phyloP scores from a whole-genome alignment of 2,888 invertebrate species.

The Tortricodes alternella region DNA sequence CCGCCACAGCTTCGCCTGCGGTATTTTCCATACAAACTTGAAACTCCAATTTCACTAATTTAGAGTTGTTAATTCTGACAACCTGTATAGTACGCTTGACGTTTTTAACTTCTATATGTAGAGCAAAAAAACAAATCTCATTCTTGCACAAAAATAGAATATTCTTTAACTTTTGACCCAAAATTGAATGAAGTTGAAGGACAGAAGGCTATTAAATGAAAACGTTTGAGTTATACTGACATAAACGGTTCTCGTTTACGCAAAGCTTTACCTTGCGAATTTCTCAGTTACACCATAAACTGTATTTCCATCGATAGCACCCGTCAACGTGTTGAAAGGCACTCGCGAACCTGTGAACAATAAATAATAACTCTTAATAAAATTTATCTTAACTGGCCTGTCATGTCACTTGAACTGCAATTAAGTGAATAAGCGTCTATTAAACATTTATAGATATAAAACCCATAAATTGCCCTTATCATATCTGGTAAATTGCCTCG shows the following conservation, averaged over 20 bases:
- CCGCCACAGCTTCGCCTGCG: too few relatives aligned
- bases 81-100: too few relatives aligned
- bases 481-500: conserved; percentile 22
- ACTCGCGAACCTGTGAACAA: conserved; percentile 87
- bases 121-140: too few relatives aligned
- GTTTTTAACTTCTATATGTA: too few relatives aligned
- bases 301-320: conserved; percentile 93
- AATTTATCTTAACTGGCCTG: conserved; percentile 19
- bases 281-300: conserved; percentile 94
- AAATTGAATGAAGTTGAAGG: too few relatives aligned
- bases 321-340: conserved; percentile 93
- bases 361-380: too few relatives aligned
- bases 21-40: too few relatives aligned
- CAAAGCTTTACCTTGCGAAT: conserved; percentile 85
- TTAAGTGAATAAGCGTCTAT: conserved; percentile 19
- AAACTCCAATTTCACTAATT: not conserved
- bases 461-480: not conserved
- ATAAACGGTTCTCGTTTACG: not conserved
- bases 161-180: too few relatives aligned
- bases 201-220: not conserved
- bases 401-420: conserved; percentile 29
- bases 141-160: too few relatives aligned
- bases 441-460: conserved; percentile 24
- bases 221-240: not conserved
- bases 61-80: too few relatives aligned